A percentile compares a stretch with the other conserved stretches of the same genome.
Evolutionary conservation across 2,113 vertebrate genomes (phyloP).

Genomic region (Microcebus ravelobensis): DNA sequence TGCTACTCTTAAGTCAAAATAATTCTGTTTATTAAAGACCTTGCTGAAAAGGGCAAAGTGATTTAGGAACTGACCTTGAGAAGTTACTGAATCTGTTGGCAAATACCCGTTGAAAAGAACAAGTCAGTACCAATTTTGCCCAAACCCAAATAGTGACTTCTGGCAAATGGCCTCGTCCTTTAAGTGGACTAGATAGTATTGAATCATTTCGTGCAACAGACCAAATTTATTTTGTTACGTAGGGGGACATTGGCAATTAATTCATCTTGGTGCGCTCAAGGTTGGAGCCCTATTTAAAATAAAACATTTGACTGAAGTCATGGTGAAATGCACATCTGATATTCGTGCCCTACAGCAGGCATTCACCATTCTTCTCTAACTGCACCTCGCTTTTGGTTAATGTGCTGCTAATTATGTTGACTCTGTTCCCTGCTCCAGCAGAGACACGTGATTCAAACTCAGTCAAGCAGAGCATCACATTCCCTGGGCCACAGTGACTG

Average conservation of each 20-base stretch:
- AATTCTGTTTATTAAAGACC: background rate
- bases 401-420: background rate
- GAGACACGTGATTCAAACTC: background rate
- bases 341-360: background rate
- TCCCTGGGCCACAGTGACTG: background rate
- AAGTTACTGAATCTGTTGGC: background rate
- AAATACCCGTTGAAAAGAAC: background rate
- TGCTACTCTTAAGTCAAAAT: conserved; percentile 21
- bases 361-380: background rate
- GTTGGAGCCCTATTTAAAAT: background rate
- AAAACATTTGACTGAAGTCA: background rate
- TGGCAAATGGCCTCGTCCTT: background rate
- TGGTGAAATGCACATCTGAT: background rate
- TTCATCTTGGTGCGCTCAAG: background rate
- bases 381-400: background rate
- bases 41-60: background rate
- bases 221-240: background rate
- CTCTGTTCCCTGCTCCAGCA: background rate
- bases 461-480: background rate
- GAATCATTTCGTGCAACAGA: background rate
- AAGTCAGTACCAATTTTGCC: background rate
- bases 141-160: background rate
- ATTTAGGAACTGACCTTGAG: background rate
- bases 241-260: background rate
- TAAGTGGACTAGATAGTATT: background rate